Evolutionary conservation across 2,888 invertebrate genomes (phyloP), one percentile per base, ranked within the genome.

Genomic region (Andrena praecox): DNA sequence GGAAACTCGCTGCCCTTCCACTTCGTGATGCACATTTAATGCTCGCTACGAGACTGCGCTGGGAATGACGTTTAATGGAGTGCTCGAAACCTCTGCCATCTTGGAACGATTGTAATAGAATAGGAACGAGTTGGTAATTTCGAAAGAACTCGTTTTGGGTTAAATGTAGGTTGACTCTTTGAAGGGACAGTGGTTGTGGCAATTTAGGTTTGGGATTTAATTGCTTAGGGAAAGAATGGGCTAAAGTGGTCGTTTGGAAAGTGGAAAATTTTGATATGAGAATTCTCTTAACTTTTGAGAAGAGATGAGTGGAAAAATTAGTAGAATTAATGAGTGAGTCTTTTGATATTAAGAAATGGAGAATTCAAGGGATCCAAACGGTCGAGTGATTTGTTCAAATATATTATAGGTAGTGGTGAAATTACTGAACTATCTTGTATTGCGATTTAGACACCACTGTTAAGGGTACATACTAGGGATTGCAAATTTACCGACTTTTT

Each of bases 11-110:
- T 42, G 31, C 48, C 0, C 24, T 29, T 52, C 10, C 33, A 52
- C 16, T 60, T 56, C 64, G 64, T 66, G 79, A 79, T 76, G 69
- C 69, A 64, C 69, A 42, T 76, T 76, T 70, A 70, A 79, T 70
- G 67, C 42, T 27, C 42, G 63, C 42, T 27, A 16, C 63, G 29
- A 29, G 59, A 42, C 10, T 16, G 12, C 24, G 27, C 48, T 52
- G 48, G 56, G 56, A 12, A 56, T 54, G 63, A 56, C 56, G 68
- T 63, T 48, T 31, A 12, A 63, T 16, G 24, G 48, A 31, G 24
- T 29, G 31, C 8, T 63, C 4, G 10, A 63, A 63, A 77, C 59
- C 20, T 68, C 33, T 35, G 7, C 54, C 24, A 3, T 24, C 35
- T 24, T 68, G 24, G 6, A 24, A 33, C 24, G 16, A 24, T 54